Evolutionary conservation across 2,797 vertebrate species (phyloP).

Genomic region (Podarcis lilfordi): DNA sequence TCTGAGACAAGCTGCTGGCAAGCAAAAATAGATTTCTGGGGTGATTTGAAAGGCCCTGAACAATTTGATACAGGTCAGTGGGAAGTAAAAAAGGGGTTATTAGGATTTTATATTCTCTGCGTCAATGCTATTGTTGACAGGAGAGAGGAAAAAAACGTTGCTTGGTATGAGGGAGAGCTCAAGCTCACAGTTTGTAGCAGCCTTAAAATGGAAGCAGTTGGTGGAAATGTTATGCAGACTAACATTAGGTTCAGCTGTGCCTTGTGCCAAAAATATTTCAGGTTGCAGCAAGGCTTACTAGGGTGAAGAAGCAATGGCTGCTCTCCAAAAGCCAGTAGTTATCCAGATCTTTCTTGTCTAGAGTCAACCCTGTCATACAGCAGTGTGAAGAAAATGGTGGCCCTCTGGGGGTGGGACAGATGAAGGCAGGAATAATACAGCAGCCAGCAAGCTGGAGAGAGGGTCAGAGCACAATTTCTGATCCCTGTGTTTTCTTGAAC

Average conservation of each 20-base stretch:
- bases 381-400: neutral
- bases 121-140: neutral
- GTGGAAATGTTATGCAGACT: neutral
- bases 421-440: neutral
- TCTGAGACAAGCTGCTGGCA: neutral
- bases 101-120: neutral
- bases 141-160: neutral
- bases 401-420: too few relatives aligned
- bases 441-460: too few relatives aligned
- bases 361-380: neutral
- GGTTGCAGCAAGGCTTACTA: neutral
- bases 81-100: conserved; percentile 5
- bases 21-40: conserved; percentile 2
- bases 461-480: too few relatives aligned
- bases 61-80: conserved; percentile 15
- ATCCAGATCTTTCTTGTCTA: neutral
- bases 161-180: neutral
- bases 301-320: neutral
- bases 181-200: neutral
- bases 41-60: conserved; percentile 9
- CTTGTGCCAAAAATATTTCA: neutral
- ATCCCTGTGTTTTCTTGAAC: too few relatives aligned
- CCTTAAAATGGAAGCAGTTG: neutral
- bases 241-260: neutral
- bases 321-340: neutral